Evolutionary conservation across 2,797 vertebrate species (phyloP).

Genomic region (Pseudomugil gertrudae): DNA sequence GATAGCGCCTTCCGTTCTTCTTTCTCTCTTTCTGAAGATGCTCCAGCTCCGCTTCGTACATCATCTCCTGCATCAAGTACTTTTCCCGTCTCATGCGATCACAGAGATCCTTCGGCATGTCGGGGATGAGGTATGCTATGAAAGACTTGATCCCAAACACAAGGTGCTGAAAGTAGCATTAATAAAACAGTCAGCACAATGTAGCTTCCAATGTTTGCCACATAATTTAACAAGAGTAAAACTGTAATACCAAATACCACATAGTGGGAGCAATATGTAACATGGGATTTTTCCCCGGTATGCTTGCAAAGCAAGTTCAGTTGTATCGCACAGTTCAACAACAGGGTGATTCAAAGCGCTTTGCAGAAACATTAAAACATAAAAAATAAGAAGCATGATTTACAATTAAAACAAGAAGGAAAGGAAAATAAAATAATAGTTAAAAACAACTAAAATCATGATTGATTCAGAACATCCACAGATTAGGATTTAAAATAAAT

Average conservation of each 20-base stretch:
- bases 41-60: constrained; percentile 97
- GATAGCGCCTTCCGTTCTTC: constrained; percentile 93
- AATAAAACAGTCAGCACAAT: constrained; percentile 25
- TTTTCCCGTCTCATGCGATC: constrained; percentile 98
- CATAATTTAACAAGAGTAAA: constrained; percentile 13
- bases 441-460: no score
- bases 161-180: constrained; percentile 87
- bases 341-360: no score
- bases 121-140: constrained; percentile 98
- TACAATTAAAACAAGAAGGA: no score
- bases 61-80: constrained; percentile 99
- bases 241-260: constrained; percentile 1
- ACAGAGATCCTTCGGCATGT: constrained; percentile 96
- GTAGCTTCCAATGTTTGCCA: constrained; percentile 16
- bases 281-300: not conserved
- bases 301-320: no score
- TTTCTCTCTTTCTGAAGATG: constrained; percentile 95
- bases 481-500: constrained; percentile 2
- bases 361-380: no score
- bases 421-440: no score
- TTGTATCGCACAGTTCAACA: no score
- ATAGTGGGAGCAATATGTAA: not conserved
- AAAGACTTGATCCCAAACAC: constrained; percentile 99
- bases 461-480: no score
- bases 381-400: no score